Base-by-base conservation (phyloP, 1,140 invertebrate genomes). In the Agrilus planipennis region DNA sequence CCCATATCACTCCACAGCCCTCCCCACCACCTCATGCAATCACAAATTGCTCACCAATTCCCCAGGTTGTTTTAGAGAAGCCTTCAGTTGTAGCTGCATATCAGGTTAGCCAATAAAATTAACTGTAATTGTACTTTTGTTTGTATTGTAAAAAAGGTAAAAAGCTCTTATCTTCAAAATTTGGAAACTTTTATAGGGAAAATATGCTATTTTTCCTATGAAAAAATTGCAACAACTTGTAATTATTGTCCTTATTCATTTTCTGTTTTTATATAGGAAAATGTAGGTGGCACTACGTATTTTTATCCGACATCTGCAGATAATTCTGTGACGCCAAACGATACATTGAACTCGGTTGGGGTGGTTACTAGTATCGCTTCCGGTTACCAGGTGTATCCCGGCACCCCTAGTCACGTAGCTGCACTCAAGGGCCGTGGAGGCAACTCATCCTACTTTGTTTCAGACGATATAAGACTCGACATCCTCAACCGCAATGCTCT, bases 241-340 rank as follows among this genome's bases (percentile, higher is more conserved):
- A 14, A 22, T 20, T 21, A n/a, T 36, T 10, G 16, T 20, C 20
- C 17, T 10, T 37, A 15, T 59, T 54, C 61, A 62, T 46, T 62
- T 46, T 60, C 27, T 43, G 29, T 7, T 39, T 5, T 19, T 17
- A 18, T 62, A 12, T 63, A 91, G 76, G 88, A 91, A 63, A 90
- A 89, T 72, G 86, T 92, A 44, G 86, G 86, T 31, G 90, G 90
- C 15, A 93, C 90, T 14, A 93, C 89, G 4, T 94, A 94, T 64
- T 94, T 91, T 65, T 94, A 90, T 56, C 68, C 66, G 36, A 61
- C 65, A 18, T 62, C 65, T n/a, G 62, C 64, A 21, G 60, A 65
- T 35, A 54, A 58, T 45, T 52, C 42, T 30, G 41, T 49, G 25
- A 54, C 45, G n/a, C 53, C 62, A 51, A 47, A 61, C 60, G 40